Conservation (phyloP, 1,140 invertebrate genomes). For the Rhagoletis pomonella region DNA sequence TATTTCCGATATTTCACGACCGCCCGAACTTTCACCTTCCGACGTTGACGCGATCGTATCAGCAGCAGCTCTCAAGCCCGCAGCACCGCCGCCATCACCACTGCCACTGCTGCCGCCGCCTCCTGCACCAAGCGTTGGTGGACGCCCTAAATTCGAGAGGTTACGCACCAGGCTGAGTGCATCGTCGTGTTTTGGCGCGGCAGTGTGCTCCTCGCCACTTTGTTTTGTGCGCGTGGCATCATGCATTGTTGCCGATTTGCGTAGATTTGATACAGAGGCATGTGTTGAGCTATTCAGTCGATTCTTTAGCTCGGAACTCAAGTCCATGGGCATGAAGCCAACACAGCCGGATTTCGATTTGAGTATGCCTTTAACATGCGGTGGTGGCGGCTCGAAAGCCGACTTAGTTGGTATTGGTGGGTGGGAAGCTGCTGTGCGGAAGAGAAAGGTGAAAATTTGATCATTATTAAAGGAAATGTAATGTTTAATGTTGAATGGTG, state of each 20-base stretch:
- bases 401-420: not conserved
- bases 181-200: slow-evolving; percentile 65
- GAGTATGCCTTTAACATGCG: slow-evolving; percentile 73
- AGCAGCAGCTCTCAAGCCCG: too few relatives aligned
- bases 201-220: slow-evolving; percentile 66
- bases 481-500: too few relatives aligned
- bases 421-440: not conserved
- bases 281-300: slow-evolving; percentile 70
- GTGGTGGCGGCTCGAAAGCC: slow-evolving; percentile 57
- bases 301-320: slow-evolving; percentile 71
- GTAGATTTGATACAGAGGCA: slow-evolving; percentile 69
- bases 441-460: slow-evolving; percentile 5
- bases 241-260: slow-evolving; percentile 68
- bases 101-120: slow-evolving; percentile 37
- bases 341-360: slow-evolving; percentile 75
- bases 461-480: too few relatives aligned
- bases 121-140: slow-evolving; percentile 54
- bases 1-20: slow-evolving; percentile 77
- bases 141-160: slow-evolving; percentile 64
- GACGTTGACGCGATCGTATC: slow-evolving; percentile 69
- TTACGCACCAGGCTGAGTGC: slow-evolving; percentile 69
- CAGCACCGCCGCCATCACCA: not conserved
- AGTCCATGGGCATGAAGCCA: slow-evolving; percentile 68
- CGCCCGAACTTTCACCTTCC: slow-evolving; percentile 77
- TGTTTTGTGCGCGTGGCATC: slow-evolving; percentile 65